These are phyloP conservation scores for Neotragus pygmaeus DNA, from an alignment of 2,113 vertebrate species.

Conservation along the genomic window DNA sequence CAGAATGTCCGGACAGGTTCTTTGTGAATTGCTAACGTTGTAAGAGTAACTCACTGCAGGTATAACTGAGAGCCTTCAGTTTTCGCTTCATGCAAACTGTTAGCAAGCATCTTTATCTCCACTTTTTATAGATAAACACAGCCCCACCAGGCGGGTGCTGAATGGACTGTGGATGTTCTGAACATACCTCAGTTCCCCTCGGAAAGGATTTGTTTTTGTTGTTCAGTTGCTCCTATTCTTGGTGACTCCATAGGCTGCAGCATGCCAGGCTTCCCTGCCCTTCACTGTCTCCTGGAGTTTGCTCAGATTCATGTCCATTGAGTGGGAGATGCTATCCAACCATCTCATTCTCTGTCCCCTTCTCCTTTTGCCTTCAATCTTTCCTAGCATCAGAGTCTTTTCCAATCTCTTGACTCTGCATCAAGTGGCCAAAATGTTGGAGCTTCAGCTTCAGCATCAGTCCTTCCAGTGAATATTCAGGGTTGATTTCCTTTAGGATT, in stretches of 20 bases:
- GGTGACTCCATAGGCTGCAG: background rate
- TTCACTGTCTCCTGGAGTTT: background rate
- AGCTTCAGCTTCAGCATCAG: background rate
- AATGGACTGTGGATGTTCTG: background rate
- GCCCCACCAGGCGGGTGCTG: background rate
- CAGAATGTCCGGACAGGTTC: background rate
- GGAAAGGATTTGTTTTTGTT: background rate
- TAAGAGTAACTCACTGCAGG: background rate
- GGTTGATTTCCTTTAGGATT: background rate
- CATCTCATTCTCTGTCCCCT: background rate
- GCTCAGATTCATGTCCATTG: background rate
- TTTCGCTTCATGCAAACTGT: background rate
- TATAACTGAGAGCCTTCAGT: background rate
- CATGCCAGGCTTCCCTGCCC: background rate
- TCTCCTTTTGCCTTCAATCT: background rate
- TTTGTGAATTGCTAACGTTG: background rate
- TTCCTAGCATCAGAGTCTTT: background rate
- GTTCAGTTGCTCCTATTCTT: background rate
- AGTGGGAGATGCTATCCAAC: background rate
- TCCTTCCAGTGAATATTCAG: background rate
- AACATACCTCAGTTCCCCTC: background rate
- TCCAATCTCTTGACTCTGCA: background rate
- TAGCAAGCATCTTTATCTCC: background rate
- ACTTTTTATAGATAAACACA: background rate
- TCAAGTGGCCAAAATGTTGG: background rate